Evolutionary conservation across 2,888 invertebrate genomes (phyloP), one percentile per base, ranked within the genome.

Genomic region (Thyatira batis): DNA sequence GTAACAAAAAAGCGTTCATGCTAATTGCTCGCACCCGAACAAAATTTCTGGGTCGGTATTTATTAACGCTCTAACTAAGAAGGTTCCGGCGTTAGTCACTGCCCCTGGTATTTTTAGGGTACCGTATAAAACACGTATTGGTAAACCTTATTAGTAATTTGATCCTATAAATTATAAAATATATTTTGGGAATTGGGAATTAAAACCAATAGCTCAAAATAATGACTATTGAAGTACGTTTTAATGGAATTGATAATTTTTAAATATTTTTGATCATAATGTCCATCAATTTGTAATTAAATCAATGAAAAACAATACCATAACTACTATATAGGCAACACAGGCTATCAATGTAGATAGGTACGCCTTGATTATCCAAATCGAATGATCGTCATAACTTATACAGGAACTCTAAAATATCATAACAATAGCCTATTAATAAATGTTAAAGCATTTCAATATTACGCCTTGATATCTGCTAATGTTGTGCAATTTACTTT

Each of bases 11-110:
- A 82, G 73, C 71, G 60, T 71, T 69, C 66, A 67, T 67, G 82
- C 82, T 87, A 84, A 86, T 87, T 85, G 80, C 80, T 84, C 69
- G 70, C 58, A 63, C 61, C 65, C 65, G 68, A 77, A 76, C 71
- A 69, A 74, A 78, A 70, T 80, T 83, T 83, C 78, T 81, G 73
- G 82, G 79, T 77, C 80, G 72, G 76, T 58, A 71, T 79, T 80
- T 80, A 78, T 82, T 84, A 82, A 69, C 72, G 64, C 67, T 69
- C 65, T 57, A 61, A 71, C 64, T 62, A 58, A 55, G 60, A 65
- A 67, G 67, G 63, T 59, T 65, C 55, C 57, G 58, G 61, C 51
- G 63, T 76, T 77, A 78, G 71, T 78, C 79, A 74, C 69, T 63
- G 58, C 57, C 58, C 63, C 56, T 63, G 56, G 53, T 65, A 62